Conservation (phyloP, 1,140 invertebrate species). For the Cheumatopsyche charites region DNA sequence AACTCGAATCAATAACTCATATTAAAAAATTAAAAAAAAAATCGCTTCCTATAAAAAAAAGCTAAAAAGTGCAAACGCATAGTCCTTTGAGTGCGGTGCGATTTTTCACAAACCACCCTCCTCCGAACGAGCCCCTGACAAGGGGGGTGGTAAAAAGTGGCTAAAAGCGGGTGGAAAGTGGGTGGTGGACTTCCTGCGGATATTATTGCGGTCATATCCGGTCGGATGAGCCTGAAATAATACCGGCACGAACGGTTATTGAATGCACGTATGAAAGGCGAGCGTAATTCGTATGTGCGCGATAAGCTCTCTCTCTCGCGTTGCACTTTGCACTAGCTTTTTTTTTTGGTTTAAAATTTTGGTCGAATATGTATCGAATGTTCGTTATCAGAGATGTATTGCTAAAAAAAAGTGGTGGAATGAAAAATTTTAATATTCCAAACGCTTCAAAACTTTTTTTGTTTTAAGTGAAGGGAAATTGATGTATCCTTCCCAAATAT, state of each 20-base stretch:
- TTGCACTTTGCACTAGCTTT: not conserved
- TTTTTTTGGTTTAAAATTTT: not conserved
- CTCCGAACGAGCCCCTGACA: not conserved
- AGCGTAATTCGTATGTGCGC: not conserved
- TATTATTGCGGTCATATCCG: slow-evolving; percentile 47
- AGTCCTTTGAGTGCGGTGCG: too few relatives aligned
- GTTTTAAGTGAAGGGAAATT: too few relatives aligned
- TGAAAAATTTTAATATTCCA: too few relatives aligned
- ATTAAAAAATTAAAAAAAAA: not conserved
- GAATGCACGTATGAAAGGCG: slow-evolving; percentile 17
- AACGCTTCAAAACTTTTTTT: too few relatives aligned
- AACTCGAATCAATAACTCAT: too few relatives aligned
- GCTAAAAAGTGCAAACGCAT: not conserved
- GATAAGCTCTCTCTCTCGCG: not conserved
- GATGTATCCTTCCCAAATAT: too few relatives aligned
- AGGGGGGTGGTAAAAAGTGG: not conserved
- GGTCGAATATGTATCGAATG: too few relatives aligned
- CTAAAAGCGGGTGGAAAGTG: not conserved
- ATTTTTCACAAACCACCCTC: not conserved
- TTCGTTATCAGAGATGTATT: too few relatives aligned
- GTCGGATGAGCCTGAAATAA: slow-evolving; percentile 44
- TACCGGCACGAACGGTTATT: slow-evolving; percentile 34
- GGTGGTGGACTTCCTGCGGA: slow-evolving; percentile 32
- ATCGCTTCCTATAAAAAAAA: not conserved
- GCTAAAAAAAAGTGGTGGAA: too few relatives aligned